A percentile compares a stretch with the other conserved stretches of the same genome.
These are phyloP conservation scores for Bradysia coprophila DNA, from an alignment of 1,140 invertebrate species.

Conservation along the genomic window DNA sequence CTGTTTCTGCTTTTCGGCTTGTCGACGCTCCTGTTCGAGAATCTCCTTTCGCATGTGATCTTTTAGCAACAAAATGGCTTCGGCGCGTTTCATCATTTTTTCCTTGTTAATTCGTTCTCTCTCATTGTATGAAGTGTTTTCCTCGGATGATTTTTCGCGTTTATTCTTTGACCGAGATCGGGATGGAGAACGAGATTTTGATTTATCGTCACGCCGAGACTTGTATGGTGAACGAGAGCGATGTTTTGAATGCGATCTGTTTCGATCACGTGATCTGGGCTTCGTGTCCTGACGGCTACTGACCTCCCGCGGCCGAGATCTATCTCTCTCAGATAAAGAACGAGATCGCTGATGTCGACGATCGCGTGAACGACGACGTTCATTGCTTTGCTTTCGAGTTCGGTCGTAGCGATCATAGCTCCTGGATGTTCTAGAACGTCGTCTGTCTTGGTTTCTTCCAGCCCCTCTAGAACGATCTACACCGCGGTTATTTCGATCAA, in stretches of 20 bases:
- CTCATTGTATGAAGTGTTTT: conserved; percentile 8
- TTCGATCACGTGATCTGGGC: conserved; percentile 1
- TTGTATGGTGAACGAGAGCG: conserved; percentile 2
- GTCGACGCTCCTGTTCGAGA: conserved; percentile 23
- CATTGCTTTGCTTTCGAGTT: conserved; percentile 11
- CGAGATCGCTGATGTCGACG: too few species aligned
- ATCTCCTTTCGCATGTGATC: conserved; percentile 34
- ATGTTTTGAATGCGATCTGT: conserved; percentile 1
- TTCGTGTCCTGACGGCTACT: conserved; percentile 2
- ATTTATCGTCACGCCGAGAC: conserved; percentile 6
- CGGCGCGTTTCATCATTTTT: conserved; percentile 25
- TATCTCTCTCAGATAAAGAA: too few species aligned
- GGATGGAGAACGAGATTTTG: conserved; percentile 9
- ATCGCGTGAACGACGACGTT: conserved; percentile 11
- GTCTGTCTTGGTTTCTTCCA: conserved; percentile 14
- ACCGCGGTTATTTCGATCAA: background rate
- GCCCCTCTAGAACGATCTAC: conserved; percentile 6
- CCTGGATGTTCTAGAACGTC: conserved; percentile 6
- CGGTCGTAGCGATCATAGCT: background rate
- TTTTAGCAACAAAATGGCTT: conserved; percentile 27
- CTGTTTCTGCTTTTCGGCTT: conserved; percentile 21
- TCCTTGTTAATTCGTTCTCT: conserved; percentile 17
- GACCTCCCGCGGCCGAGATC: background rate
- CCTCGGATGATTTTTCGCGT: conserved; percentile 7
- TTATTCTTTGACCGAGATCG: conserved; percentile 3